Evolutionary conservation across 2,113 vertebrate species (phyloP).

Genomic region (Pampusana beccarii): DNA sequence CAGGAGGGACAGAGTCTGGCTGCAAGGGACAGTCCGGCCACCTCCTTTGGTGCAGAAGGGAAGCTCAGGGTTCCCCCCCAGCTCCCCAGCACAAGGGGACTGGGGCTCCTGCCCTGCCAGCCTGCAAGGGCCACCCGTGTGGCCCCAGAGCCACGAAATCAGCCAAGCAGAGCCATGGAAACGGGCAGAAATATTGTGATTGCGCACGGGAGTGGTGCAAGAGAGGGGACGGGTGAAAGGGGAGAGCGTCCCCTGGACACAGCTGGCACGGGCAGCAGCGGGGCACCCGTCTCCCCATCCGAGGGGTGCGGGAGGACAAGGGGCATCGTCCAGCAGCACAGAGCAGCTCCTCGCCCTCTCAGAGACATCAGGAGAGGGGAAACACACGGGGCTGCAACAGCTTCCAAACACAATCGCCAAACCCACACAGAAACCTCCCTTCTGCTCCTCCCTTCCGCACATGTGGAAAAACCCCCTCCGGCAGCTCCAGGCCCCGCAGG

Average conservation of each 20-base stretch:
- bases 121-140: not conserved
- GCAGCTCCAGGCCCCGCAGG: not conserved
- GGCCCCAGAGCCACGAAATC: too few relatives aligned
- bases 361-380: accelerated
- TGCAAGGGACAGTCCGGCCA: not conserved
- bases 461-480: not conserved
- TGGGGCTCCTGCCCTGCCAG: not conserved
- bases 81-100: not conserved
- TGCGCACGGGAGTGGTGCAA: not conserved
- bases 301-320: not conserved
- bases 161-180: not conserved
- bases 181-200: not conserved
- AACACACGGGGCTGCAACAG: not conserved
- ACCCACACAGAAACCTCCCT: not conserved
- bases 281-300: accelerated
- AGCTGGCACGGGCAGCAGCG: not conserved
- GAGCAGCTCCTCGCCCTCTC: accelerated
- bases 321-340: not conserved
- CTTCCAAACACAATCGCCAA: too few relatives aligned
- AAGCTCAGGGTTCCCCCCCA: not conserved
- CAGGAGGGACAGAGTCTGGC: not conserved
- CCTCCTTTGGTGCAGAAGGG: not conserved
- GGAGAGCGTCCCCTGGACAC: not conserved
- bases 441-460: not conserved
- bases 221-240: not conserved